Base-by-base conservation (phyloP, 2,888 invertebrate species). In the Ormyrus thymus region DNA sequence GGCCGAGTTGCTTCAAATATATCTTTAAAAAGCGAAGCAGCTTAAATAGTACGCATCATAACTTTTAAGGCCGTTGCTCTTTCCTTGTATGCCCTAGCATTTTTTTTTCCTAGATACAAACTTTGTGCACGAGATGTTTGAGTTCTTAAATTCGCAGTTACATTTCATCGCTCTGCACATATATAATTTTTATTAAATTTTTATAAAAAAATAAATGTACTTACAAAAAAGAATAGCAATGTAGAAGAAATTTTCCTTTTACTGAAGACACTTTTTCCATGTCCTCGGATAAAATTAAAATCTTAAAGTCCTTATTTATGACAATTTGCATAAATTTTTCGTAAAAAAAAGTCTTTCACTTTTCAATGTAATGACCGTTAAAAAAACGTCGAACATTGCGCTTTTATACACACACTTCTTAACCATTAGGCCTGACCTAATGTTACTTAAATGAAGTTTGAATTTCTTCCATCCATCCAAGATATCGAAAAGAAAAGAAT, bases 291-390 rank as follows among this genome's bases (percentile, higher is more conserved):
- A 45, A n/a, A 76, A 62, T 76, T 29, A 45, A 56, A 58, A 66
- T 15, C 45, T 53, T 69, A n/a, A 66, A 65, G 65, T 68, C 66
- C n/a, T 62, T 59, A 79, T 79, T 80, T 76, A 81, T 81, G 78
- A 70, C 76, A 76, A 76, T 74, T 77, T 76, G 55, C 68, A 58
- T 29, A 29, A 29, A 29, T 55, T 58, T 76, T 62, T 43, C 51
- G 43, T 72, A 70, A 53, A 69, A 73, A 68, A 50, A 70, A 80
- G 73, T 80, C 72, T 72, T 73, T 51, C 3, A 55, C 59, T 72
- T 69, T 50, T 79, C 58, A 43, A 64, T 70, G n/a, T 51, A 45
- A 64, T 58, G 43, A 53, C 11, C 10, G 46, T 69, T 55, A 62
- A 62, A 61, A 51, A 55, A 72, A 7, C 29, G 56, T 59, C 53